These are phyloP conservation scores for Sebastolobus altivelis DNA, from an alignment of 2,797 vertebrate species.

Conservation along the genomic window DNA sequence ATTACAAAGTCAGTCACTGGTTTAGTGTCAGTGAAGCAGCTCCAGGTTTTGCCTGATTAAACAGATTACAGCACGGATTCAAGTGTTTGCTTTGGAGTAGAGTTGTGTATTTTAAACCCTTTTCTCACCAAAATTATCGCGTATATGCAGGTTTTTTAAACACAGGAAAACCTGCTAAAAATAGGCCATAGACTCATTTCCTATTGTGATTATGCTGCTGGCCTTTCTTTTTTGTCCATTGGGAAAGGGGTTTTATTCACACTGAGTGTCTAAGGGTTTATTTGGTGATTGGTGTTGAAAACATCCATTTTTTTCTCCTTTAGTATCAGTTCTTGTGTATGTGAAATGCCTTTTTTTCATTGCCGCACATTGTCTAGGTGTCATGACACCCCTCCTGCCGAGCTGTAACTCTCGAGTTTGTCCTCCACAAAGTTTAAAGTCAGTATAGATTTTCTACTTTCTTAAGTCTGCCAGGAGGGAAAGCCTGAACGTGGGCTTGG, in stretches of 20 bases:
- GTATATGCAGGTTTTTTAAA: no score
- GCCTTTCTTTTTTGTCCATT: no score
- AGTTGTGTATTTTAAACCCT: neutral
- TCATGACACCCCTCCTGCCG: constrained; percentile 22
- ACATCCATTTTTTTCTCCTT: neutral
- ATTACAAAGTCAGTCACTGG: constrained; percentile 39
- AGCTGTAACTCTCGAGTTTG: neutral
- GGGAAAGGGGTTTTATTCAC: neutral
- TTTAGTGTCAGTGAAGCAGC: constrained; percentile 42
- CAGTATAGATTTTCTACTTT: constrained; percentile 45
- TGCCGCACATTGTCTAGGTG: constrained; percentile 8
- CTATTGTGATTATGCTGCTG: no score
- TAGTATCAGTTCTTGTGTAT: neutral
- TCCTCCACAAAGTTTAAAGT: constrained; percentile 39
- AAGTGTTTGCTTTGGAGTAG: neutral
- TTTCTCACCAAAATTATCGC: fast-evolving
- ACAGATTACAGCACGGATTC: constrained; percentile 33
- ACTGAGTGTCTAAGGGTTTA: neutral
- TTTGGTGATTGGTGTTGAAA: neutral
- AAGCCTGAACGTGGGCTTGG: constrained; percentile 43
- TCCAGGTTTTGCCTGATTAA: constrained; percentile 49
- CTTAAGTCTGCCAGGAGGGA: constrained; percentile 20
- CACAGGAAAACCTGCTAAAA: no score
- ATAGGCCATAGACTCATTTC: no score
- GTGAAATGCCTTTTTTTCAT: constrained; percentile 8